phyloP scores from a whole-genome alignment of 2,797 vertebrate genomes.

The Oceanodroma leucorhoa region DNA sequence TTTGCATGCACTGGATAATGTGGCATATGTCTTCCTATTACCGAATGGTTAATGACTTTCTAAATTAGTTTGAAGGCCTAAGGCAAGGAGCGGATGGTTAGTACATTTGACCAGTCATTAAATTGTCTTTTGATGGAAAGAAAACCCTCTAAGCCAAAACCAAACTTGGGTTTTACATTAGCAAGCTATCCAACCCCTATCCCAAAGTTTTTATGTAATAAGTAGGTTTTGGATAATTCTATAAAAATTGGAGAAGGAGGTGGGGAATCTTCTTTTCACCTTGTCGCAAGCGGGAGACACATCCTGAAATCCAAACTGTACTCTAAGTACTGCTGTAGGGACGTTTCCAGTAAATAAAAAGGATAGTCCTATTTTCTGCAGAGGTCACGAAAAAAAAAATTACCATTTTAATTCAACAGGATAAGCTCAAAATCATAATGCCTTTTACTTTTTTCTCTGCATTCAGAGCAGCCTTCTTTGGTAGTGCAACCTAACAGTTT shows the following conservation, averaged over 20 bases:
- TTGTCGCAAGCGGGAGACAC: background rate
- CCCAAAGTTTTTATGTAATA: slow-evolving; percentile 4
- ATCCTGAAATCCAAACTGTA: slow-evolving; percentile 24
- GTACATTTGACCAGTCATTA: slow-evolving; percentile 66
- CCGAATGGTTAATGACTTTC: slow-evolving; percentile 62
- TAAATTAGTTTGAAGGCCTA: slow-evolving; percentile 66
- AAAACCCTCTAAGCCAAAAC: slow-evolving; percentile 51
- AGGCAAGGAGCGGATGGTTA: slow-evolving; percentile 56
- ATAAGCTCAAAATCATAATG: background rate
- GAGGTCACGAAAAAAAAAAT: background rate
- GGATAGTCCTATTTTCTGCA: background rate
- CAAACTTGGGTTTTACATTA: slow-evolving; percentile 21
- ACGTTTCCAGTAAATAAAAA: background rate
- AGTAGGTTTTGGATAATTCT: background rate
- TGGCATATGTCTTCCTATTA: slow-evolving; percentile 20
- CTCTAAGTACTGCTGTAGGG: background rate
- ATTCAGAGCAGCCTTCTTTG: background rate
- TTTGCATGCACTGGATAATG: slow-evolving; percentile 39
- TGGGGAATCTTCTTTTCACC: background rate
- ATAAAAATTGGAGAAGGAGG: slow-evolving; percentile 11
- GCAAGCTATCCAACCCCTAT: slow-evolving; percentile 23
- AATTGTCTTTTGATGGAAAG: slow-evolving; percentile 49
- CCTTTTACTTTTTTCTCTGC: background rate
- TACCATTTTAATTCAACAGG: background rate
- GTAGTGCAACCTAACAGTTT: background rate